phyloP scores from a whole-genome alignment of 2,888 invertebrate genomes.

The Lasioglossum lativentre region DNA sequence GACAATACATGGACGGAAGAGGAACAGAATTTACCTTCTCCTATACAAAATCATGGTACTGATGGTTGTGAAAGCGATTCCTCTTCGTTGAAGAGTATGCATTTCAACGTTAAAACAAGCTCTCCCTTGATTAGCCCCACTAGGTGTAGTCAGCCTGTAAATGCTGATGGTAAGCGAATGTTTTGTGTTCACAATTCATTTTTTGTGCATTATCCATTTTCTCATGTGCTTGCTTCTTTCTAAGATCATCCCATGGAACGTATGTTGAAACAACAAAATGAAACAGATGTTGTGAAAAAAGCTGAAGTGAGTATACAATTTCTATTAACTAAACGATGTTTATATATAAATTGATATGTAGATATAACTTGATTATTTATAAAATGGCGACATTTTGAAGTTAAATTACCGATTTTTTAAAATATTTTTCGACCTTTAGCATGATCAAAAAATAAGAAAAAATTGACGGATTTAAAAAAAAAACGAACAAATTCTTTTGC shows the following conservation, averaged over 20 bases:
- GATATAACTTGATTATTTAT: too few relatives aligned
- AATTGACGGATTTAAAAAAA: too few relatives aligned
- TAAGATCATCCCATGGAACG: constrained; percentile 50
- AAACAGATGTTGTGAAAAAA: constrained; percentile 34
- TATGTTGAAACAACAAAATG: constrained; percentile 37
- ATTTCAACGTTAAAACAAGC: constrained; percentile 75
- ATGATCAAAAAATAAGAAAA: too few relatives aligned
- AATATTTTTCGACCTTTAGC: too few relatives aligned
- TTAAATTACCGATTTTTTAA: too few relatives aligned
- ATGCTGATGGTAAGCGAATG: constrained; percentile 63
- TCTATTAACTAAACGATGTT: neutral
- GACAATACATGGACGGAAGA: constrained; percentile 77
- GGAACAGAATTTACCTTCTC: constrained; percentile 77
- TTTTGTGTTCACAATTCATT: neutral
- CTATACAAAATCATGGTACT: constrained; percentile 75
- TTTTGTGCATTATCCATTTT: neutral
- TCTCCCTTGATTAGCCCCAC: constrained; percentile 78
- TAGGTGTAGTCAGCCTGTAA: constrained; percentile 71
- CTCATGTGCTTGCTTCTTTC: neutral
- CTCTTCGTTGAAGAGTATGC: constrained; percentile 64
- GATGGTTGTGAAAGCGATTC: constrained; percentile 57
- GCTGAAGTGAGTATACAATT: constrained; percentile 43
- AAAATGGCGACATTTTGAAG: too few relatives aligned
- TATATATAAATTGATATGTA: too few relatives aligned
- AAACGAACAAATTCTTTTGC: too few relatives aligned